phyloP scores from a whole-genome alignment of 1,140 invertebrate genomes.

The Hycleus phaleratus region DNA sequence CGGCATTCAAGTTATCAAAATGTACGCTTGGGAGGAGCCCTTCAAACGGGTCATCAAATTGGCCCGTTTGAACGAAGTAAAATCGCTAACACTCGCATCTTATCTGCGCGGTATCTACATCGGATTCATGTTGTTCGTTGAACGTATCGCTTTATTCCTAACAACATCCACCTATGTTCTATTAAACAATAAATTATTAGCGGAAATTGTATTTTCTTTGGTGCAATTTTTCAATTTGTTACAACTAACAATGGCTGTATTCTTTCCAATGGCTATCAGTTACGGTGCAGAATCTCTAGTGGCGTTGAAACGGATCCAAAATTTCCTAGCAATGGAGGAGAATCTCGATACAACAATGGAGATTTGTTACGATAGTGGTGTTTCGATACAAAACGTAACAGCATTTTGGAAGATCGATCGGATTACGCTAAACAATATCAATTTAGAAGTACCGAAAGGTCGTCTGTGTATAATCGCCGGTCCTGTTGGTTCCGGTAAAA shows the following conservation, averaged over 20 bases:
- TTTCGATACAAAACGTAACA: conserved; percentile 43
- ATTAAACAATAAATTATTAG: conserved; percentile 49
- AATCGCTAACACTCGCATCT: conserved; percentile 50
- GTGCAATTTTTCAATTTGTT: conserved; percentile 63
- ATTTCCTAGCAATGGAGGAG: conserved; percentile 49
- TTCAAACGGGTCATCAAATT: conserved; percentile 56
- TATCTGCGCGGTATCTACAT: conserved; percentile 65
- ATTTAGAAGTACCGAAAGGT: conserved; percentile 48
- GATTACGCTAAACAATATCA: conserved; percentile 54
- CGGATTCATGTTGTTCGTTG: conserved; percentile 57
- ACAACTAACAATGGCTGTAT: conserved; percentile 61
- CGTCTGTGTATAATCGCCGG: conserved; percentile 65
- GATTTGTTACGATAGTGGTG: neutral
- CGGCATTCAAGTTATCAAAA: conserved; percentile 67
- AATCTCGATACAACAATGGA: conserved; percentile 26
- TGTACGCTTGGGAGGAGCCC: conserved; percentile 51
- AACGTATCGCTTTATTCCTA: conserved; percentile 59
- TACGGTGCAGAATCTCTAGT: conserved; percentile 52
- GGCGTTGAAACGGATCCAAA: conserved; percentile 53
- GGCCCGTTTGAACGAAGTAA: conserved; percentile 42
- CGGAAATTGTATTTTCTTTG: conserved; percentile 60
- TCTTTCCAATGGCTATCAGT: conserved; percentile 58
- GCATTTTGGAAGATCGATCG: conserved; percentile 48
- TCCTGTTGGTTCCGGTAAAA: conserved; percentile 71
- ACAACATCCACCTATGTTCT: conserved; percentile 60